These are phyloP conservation scores for Papilio polytes DNA, from an alignment of 1,140 invertebrate genomes.

Conservation along the genomic window DNA sequence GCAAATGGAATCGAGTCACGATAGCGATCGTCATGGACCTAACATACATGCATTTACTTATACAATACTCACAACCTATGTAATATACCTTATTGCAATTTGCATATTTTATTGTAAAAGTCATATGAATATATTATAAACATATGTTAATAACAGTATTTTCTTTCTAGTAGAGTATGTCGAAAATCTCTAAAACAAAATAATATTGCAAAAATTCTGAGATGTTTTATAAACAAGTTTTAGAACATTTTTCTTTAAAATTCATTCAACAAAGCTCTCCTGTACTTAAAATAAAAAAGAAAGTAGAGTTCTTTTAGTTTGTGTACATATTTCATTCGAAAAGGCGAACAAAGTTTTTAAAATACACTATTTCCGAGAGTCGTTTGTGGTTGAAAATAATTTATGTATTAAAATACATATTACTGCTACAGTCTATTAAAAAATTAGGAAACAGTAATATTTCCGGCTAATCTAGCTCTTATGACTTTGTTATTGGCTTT, in stretches of 20 bases:
- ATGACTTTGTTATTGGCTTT: constrained; percentile 21
- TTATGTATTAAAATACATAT: background rate
- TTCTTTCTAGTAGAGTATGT: background rate
- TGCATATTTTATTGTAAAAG: background rate
- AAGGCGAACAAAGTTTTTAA: constrained; percentile 6
- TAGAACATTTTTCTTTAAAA: background rate
- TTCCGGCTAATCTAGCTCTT: background rate
- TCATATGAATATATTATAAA: background rate
- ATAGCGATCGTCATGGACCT: constrained; percentile 7
- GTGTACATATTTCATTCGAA: background rate
- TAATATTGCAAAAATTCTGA: no score
- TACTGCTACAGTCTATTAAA: background rate
- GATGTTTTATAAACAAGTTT: background rate
- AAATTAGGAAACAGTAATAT: background rate
- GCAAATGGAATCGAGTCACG: constrained; percentile 13
- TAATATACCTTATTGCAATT: background rate
- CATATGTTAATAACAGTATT: no score
- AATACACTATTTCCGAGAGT: background rate
- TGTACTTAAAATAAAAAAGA: background rate
- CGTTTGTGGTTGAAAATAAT: background rate
- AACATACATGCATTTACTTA: background rate
- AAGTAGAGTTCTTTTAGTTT: background rate
- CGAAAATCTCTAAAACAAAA: background rate
- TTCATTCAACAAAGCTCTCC: background rate
- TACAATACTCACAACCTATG: background rate